Evolutionary conservation across 2,113 vertebrate species (phyloP), one percentile per base, ranked within the genome.

Genomic region (Fulmarus glacialis): DNA sequence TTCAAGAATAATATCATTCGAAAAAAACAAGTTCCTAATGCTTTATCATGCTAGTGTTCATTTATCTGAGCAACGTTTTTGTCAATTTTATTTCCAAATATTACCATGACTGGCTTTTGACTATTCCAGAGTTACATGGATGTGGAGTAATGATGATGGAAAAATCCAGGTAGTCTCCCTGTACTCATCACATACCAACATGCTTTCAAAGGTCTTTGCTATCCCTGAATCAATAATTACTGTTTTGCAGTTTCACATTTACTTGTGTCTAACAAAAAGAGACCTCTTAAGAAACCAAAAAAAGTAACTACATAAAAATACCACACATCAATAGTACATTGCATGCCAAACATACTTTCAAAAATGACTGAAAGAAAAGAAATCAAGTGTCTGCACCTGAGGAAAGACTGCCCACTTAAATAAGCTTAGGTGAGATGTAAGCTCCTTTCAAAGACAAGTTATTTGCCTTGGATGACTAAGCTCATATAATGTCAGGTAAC

Each of bases 261-360:
- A 59, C 19, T 86, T 42, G 32, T 22, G 32, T 71, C 42, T 56
- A 85, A 83, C 8, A 71, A 82, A 90, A 58, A 75, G 4, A 84
- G 3, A 48, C 1, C 8, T 55, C 29, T 36, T 67, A 47, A 80
- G 87, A 86, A 55, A 21, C 0, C 8, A 29, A 17, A 48, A 77
- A 92, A 89, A 20, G 2, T 58, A 64, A 75, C 34, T 43, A 67
- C 36, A 86, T 38, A 52, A 62, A 85, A 75, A 67, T 60, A 52
- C 19, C 34, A 79, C 26, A 84, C 4, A 93, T 42, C 63, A 82
- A 72, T 21, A 95, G 34, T 45, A 92, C 32, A 96, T 52, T 82
- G 73, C 95, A 93, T 95, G 77, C 77, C 58, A 94, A 92, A 92
- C 30, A 70, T 42, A 93, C 18, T 90, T 94, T 68, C 62, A 84